Percentiles rank a stretch among this genome's conserved stretches.
Conservation (phyloP, 2,888 invertebrate species). For the Aphidoletes aphidimyza region DNA sequence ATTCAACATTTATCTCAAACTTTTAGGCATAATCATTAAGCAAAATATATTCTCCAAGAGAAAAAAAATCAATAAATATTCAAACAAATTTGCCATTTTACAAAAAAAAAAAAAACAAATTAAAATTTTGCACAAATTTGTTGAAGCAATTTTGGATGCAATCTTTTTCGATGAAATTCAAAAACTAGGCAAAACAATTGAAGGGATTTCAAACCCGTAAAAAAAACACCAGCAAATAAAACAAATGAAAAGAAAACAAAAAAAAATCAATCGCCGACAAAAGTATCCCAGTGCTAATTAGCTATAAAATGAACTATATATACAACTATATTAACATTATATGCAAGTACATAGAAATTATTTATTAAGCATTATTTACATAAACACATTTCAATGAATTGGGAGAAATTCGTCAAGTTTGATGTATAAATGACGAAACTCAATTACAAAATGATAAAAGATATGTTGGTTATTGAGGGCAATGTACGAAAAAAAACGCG, state of each 20-base stretch:
- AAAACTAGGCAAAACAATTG: too few species aligned
- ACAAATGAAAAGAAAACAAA: not conserved
- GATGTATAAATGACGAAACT: not conserved
- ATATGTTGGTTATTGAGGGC: not conserved
- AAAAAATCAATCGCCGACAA: not conserved
- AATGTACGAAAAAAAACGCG: not conserved
- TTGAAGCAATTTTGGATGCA: too few species aligned
- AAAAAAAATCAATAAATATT: too few species aligned
- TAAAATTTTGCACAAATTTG: too few species aligned
- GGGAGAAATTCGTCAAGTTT: not conserved
- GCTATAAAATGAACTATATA: constrained; percentile 36
- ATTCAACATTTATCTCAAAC: too few species aligned
- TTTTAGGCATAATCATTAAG: too few species aligned
- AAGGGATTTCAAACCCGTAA: too few species aligned
- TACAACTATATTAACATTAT: not conserved
- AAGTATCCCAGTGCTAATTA: constrained; percentile 48
- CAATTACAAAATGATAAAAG: not conserved
- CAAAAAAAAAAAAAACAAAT: too few species aligned
- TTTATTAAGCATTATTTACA: constrained; percentile 28
- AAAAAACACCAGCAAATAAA: not conserved
- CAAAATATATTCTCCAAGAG: too few species aligned
- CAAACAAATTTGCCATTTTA: too few species aligned
- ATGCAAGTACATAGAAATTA: constrained; percentile 19
- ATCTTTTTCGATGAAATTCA: too few species aligned
- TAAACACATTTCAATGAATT: not conserved